Evolutionary conservation across 1,140 invertebrate genomes (phyloP).

Genomic region (Latrodectus geometricus): DNA sequence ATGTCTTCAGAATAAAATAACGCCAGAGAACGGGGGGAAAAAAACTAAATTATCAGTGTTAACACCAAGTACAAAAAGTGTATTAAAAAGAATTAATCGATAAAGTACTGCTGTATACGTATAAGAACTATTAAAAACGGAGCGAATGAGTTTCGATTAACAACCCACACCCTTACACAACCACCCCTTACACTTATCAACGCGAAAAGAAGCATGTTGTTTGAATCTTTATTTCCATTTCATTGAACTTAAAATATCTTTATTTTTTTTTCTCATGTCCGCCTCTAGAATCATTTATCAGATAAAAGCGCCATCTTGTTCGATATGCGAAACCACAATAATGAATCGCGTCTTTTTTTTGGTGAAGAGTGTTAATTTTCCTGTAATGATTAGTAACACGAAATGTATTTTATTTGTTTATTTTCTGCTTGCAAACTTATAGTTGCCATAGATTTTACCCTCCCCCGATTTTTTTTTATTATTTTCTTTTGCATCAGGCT

Average conservation of each 20-base stretch:
- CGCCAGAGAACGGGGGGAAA: background rate
- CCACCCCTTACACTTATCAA: background rate
- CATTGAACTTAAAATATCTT: constrained; percentile 33
- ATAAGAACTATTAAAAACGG: constrained; percentile 34
- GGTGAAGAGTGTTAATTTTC: constrained; percentile 32
- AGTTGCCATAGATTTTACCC: background rate
- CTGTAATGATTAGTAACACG: constrained; percentile 44
- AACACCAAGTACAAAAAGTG: background rate
- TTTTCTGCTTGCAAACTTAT: background rate
- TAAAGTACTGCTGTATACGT: constrained; percentile 1
- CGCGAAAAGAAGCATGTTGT: constrained; percentile 22
- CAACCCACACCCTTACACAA: background rate
- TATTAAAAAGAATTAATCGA: constrained; percentile 21
- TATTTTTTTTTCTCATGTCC: constrained; percentile 19
- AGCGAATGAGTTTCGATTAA: constrained; percentile 45
- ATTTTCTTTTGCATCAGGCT: background rate
- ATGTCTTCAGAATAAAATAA: constrained; percentile 36
- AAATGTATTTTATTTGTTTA: constrained; percentile 7
- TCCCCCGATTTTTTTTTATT: constrained; percentile 1
- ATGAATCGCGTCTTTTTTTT: constrained; percentile 30
- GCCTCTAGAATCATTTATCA: constrained; percentile 49
- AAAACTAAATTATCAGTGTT: background rate
- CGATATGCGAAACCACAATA: constrained; percentile 50
- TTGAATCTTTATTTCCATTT: constrained; percentile 47
- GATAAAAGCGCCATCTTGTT: constrained; percentile 14